Percentiles rank a stretch among this genome's conserved stretches.
phyloP scores from a whole-genome alignment of 2,888 invertebrate species.

The Campoplex nolae region DNA sequence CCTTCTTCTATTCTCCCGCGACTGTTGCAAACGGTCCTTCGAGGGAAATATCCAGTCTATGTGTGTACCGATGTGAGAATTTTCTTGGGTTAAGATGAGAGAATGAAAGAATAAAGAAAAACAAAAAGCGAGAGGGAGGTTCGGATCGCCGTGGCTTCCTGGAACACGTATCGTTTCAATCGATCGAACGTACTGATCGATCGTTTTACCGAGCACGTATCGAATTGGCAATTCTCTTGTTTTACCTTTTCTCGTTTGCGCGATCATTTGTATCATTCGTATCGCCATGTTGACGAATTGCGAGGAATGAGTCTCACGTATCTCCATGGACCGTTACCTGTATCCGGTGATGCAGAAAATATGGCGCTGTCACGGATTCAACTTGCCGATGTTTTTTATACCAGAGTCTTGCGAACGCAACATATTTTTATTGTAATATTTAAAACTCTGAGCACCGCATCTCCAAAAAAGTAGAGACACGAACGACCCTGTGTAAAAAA shows the following conservation, averaged over 20 bases:
- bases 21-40: conserved; percentile 57
- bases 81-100: conserved; percentile 30
- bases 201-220: conserved; percentile 62
- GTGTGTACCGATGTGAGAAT: conserved; percentile 48
- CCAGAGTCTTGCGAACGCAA: background rate
- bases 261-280: conserved; percentile 63
- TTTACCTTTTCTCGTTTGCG: conserved; percentile 40
- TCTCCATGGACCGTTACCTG: conserved; percentile 27
- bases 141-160: conserved; percentile 21
- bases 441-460: background rate
- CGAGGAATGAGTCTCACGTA: conserved; percentile 62
- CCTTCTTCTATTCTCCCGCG: conserved; percentile 45
- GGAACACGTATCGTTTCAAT: conserved; percentile 62
- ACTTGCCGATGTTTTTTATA: background rate
- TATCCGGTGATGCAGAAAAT: conserved; percentile 32
- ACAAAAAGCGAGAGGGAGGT: background rate
- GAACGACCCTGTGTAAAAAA: too few relatives aligned
- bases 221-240: conserved; percentile 61
- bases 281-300: conserved; percentile 60
- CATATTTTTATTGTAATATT: background rate
- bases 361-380: conserved; percentile 10
- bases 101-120: background rate
- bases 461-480: background rate
- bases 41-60: conserved; percentile 54
- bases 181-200: conserved; percentile 60